Percentiles rank a stretch among this genome's conserved stretches.
phyloP scores from a whole-genome alignment of 2,888 invertebrate genomes.

The Ophion ventricosus region DNA sequence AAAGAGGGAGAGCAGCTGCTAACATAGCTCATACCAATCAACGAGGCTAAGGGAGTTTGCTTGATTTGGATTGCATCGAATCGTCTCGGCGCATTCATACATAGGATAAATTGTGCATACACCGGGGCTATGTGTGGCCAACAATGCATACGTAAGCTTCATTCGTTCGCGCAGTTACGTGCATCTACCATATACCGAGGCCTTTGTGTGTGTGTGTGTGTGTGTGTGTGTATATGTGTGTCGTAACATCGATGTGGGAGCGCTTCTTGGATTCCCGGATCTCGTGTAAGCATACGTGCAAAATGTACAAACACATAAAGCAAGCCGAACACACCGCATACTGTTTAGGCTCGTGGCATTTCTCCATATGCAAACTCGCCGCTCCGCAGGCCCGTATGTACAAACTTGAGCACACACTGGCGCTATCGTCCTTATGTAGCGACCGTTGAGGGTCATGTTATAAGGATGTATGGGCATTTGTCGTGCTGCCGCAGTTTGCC shows the following conservation, averaged over 20 bases:
- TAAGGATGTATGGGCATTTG: conserved; percentile 54
- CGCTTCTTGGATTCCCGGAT: conserved; percentile 50
- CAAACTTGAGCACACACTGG: conserved; percentile 48
- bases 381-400: conserved; percentile 37
- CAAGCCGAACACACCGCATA: conserved; percentile 11
- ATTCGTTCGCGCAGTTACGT: conserved; percentile 13
- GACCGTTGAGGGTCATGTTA: conserved; percentile 21
- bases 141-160: conserved; percentile 30
- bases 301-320: conserved; percentile 59
- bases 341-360: conserved; percentile 49
- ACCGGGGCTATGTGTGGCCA: conserved; percentile 12
- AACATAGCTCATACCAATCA: conserved; percentile 70
- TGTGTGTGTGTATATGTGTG: conserved; percentile 5
- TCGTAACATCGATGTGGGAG: conserved; percentile 44
- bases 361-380: conserved; percentile 57
- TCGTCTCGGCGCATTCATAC: conserved; percentile 56
- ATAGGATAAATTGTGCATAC: conserved; percentile 51
- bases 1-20: conserved; percentile 32
- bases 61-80: conserved; percentile 78
- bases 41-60: conserved; percentile 75
- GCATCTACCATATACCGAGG: conserved; percentile 23
- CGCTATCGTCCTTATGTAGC: conserved; percentile 38
- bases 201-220: conserved; percentile 47
- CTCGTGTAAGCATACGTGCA: conserved; percentile 53
- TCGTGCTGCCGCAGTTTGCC: conserved; percentile 35